These are phyloP conservation scores for Galerucella pusilla DNA, from an alignment of 2,888 invertebrate genomes.

Conservation along the genomic window DNA sequence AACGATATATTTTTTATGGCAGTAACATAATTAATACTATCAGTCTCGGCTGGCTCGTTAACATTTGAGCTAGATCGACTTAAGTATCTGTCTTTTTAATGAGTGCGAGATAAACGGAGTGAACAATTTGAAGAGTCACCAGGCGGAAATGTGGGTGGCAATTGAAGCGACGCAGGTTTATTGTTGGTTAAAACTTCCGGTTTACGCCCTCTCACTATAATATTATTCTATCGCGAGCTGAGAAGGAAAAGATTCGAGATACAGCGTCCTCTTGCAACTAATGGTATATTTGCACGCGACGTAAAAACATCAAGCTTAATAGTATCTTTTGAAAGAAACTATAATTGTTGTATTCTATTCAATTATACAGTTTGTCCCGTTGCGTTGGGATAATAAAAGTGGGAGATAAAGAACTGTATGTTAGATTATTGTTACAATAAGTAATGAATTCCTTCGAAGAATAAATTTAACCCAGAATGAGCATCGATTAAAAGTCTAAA, in stretches of 20 bases:
- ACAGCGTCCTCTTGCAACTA: background rate
- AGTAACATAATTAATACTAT: constrained; percentile 34
- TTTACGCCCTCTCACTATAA: constrained; percentile 56
- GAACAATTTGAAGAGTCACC: constrained; percentile 29
- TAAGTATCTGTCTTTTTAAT: background rate
- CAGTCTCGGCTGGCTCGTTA: constrained; percentile 29
- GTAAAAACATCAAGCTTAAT: background rate
- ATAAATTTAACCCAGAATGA: constrained; percentile 35
- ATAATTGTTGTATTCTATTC: background rate
- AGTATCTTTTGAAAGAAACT: background rate
- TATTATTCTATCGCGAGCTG: background rate
- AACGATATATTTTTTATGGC: constrained; percentile 27
- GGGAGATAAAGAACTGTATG: background rate
- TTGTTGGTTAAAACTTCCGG: constrained; percentile 60
- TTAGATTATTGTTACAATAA: too few relatives aligned
- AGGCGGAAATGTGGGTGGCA: constrained; percentile 55
- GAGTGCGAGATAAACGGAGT: constrained; percentile 16
- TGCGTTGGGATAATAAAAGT: background rate
- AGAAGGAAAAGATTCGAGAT: background rate
- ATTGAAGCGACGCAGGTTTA: constrained; percentile 59
- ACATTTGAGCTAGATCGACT: constrained; percentile 1
- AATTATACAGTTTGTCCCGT: background rate
- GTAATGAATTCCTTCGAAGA: constrained; percentile 28
- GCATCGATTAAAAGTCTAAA: constrained; percentile 26
- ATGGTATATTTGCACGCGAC: constrained; percentile 1